These are phyloP conservation scores for Balaeniceps rex DNA, from an alignment of 2,113 vertebrate species.

Conservation along the genomic window DNA sequence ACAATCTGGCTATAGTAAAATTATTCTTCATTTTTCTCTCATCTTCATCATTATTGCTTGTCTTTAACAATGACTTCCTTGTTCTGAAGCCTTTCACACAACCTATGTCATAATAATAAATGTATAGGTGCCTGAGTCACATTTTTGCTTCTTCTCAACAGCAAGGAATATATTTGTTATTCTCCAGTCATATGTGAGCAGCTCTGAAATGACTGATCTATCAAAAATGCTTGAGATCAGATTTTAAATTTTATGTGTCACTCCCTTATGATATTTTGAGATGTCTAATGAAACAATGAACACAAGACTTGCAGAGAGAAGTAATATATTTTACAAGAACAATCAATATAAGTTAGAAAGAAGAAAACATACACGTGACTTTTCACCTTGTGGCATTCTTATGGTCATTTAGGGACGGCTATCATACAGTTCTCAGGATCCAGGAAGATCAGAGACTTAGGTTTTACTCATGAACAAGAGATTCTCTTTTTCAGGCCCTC, in stretches of 20 bases:
- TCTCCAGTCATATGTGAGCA: neutral
- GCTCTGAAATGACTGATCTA: neutral
- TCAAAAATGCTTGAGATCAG: neutral
- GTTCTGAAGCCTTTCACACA: neutral
- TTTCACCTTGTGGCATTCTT: neutral
- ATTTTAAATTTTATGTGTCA: neutral
- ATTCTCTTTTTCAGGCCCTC: neutral
- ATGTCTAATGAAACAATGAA: neutral
- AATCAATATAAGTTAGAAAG: neutral
- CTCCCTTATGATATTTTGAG: neutral
- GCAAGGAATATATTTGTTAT: neutral
- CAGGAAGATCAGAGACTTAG: neutral
- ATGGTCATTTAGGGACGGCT: neutral
- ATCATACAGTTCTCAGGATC: neutral
- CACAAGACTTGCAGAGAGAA: neutral
- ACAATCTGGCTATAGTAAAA: neutral
- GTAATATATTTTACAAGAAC: neutral
- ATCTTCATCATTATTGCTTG: neutral
- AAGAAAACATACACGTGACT: neutral
- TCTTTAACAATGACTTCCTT: neutral
- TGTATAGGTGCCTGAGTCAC: neutral
- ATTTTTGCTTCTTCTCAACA: neutral
- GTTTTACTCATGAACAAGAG: neutral
- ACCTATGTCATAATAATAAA: neutral
- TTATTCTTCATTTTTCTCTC: neutral